Evolutionary conservation across 1,140 invertebrate genomes (phyloP).

Genomic region (Dysdera silvatica): DNA sequence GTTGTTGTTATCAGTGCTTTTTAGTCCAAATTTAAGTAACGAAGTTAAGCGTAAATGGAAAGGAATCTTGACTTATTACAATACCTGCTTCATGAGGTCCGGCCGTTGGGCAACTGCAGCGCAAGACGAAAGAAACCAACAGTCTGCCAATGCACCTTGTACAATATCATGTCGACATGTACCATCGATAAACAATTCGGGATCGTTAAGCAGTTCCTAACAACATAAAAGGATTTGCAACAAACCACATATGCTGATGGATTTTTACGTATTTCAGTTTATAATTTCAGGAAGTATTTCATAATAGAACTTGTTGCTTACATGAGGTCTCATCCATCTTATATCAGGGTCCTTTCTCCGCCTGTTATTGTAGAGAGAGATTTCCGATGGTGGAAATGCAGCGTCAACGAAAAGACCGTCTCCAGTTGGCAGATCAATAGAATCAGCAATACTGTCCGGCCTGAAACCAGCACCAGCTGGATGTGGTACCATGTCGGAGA

Average conservation of each 20-base stretch:
- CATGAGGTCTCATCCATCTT: slow-evolving; percentile 20
- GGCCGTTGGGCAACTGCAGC: slow-evolving; percentile 45
- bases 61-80: background rate
- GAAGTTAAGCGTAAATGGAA: background rate
- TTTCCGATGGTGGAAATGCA: slow-evolving; percentile 22
- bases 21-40: background rate
- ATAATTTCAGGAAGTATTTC: too few species aligned
- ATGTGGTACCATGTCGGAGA: too few species aligned
- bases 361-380: slow-evolving; percentile 3
- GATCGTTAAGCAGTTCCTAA: slow-evolving; percentile 50
- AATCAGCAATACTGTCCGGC: too few species aligned
- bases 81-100: slow-evolving; percentile 46
- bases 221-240: too few species aligned
- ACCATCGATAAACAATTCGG: slow-evolving; percentile 51
- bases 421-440: too few species aligned
- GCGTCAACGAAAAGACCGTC: slow-evolving; percentile 15
- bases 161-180: slow-evolving; percentile 53
- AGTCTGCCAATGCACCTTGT: slow-evolving; percentile 52
- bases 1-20: too few species aligned
- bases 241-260: too few species aligned
- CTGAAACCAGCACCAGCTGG: too few species aligned
- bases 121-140: slow-evolving; percentile 43
- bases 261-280: too few species aligned
- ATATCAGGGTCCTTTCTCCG: slow-evolving; percentile 17
- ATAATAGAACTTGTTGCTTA: too few species aligned